Base-by-base conservation (phyloP, 2,888 invertebrate genomes). In the Acrobasis suavella region DNA sequence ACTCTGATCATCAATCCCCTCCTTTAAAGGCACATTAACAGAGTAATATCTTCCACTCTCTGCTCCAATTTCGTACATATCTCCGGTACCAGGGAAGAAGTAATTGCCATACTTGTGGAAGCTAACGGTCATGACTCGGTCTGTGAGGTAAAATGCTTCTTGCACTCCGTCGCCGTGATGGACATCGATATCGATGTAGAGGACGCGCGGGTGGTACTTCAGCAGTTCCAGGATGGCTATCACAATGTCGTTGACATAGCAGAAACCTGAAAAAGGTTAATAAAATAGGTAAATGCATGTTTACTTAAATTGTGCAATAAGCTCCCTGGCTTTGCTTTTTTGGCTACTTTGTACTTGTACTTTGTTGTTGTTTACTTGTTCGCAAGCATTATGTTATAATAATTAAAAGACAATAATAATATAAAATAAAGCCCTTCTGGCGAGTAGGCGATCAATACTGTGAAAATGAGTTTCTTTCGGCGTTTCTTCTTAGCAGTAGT, bases 191-290 rank as follows among this genome's bases (percentile, higher is more conserved):
- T 99, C 99, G 67, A 99, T 98, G 82, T 99, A 99, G 2, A 99
- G 91, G 0, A 99, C 99, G 64, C 99, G 92, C 0, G 97, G 96
- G 81, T 99, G 97, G 81, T 98, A 97, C 80, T 98, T 98, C 0
- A 99, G 87, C 8, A 99, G 92, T 85, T 99, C 99, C 60, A 99
- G 87, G 74, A 99, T 99, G 1, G 97, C 98, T 75, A 99, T 97
- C 0, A 99, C 99, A 72, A 99, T 99, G 82, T 99, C 99, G 81
- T 99, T 99, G 1, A 99, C 98, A 76, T 99, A 99, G 85, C 99
- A 99, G 84, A 99, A 99, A 1, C 99, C 98, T 94, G 83, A 1
- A 83, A 83, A 42, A 10, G 12, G 12, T 14, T 1, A 12, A 14
- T 9, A 12, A n/a, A n/a, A n/a, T n/a, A n/a, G n/a, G n/a, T n/a